Base-by-base conservation (phyloP, 2,888 invertebrate genomes). In the Apodemia mormo region DNA sequence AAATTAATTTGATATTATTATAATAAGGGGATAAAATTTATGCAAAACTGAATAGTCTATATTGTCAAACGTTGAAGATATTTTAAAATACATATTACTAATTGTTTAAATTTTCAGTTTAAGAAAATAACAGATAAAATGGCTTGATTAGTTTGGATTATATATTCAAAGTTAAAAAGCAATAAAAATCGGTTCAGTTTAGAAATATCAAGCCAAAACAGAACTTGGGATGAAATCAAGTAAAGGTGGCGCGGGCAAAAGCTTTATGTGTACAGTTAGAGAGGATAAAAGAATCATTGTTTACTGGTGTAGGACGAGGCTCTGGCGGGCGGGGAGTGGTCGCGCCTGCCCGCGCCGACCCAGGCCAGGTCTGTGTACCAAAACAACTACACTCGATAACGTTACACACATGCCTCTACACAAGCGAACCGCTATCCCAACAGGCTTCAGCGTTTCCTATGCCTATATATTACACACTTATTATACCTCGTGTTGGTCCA, bases 341-440 rank as follows among this genome's bases (percentile, higher is more conserved):
- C 89, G 82, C 90, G 90, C 81, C 89, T 84, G 79, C 81, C 77
- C 83, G 87, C 90, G 85, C 90, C 90, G 79, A 89, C 87, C 90
- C 90, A 90, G 78, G 89, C 86, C 87, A 90, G 82, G 90, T 90
- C 90, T 90, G 90, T 87, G 89, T 87, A 82, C 85, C 87, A 82
- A 89, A 89, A 89, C 82, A 75, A 81, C 81, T 80, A 78, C 78
- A 82, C 75, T 78, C 74, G 54, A 22, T 61, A 43, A 37, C 45
- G 40, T 37, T 14, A 69, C 40, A 69, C 12, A 58, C 45, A 9
- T 12, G 45, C 10, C 45, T 45, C 9, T 45, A 45, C 10, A 45
- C 40, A 40, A 40, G 8, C 8, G 40, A 37, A 0, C 40, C 40
- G 40, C 40, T 40, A 40, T 40, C 37, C 5, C 4, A 37, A 37